Evolutionary conservation across 1,140 invertebrate species (phyloP), one percentile per base, ranked within the genome.

Genomic region (Bombus superbus): DNA sequence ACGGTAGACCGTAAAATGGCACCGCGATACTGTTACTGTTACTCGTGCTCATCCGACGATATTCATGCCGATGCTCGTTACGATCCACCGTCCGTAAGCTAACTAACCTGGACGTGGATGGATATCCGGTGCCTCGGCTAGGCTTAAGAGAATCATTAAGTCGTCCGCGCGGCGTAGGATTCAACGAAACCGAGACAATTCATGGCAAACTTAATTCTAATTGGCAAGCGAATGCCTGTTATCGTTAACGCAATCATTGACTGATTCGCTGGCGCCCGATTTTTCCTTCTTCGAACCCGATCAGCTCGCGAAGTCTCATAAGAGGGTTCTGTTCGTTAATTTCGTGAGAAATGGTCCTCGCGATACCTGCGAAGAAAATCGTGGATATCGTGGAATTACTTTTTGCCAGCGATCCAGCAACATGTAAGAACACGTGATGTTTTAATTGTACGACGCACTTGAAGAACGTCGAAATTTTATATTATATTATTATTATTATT

Each of bases 201-300:
- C 87, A 71, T 59, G 71, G 73, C 72, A 87, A 90, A 90, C 81
- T 77, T 89, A 77, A 90, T 90, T 66, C 78, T 87, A 90, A 90
- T 90, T 89, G 88, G 83, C 88, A 81, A 71, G 59, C 68, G 28
- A 59, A n/a, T 44, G 11, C 40, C 84, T 57, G 32, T 76, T 78
- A 88, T 77, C 81, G 81, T 83, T 87, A 84, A 84, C 86, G 72
- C 80, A 87, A 88, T 88, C 77, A 74, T 83, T 68, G 68, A 76
- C 59, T 6, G 62, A 83, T 44, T 77, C 35, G 69, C 44, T 59
- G 64, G 57, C 32, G 15, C 25, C n/a, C 5, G 25, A n/a, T 38
- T 28, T 28, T 47, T 35, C 32, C 32, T 53, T 40, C n/a, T 53
- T 40, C 22, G 18, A 2, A 28, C 32, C 6, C 40, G 18, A 75